These are phyloP conservation scores for Lagopus muta DNA, from an alignment of 2,113 vertebrate species.

Conservation along the genomic window DNA sequence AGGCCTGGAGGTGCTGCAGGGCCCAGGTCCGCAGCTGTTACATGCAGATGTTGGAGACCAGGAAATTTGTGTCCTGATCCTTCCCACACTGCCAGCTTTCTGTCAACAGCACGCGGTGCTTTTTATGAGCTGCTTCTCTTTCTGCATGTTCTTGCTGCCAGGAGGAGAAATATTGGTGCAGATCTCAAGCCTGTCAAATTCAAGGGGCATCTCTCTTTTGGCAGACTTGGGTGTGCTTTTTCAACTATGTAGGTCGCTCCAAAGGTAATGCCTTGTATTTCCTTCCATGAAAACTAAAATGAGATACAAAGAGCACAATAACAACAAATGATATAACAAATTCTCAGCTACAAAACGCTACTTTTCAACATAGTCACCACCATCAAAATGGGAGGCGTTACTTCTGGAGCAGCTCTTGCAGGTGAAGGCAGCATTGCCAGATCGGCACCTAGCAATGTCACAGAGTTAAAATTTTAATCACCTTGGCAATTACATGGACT, in stretches of 20 bases:
- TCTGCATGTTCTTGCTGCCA: background rate
- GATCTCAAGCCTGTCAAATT: background rate
- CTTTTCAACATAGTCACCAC: too few species aligned
- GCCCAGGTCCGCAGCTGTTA: background rate
- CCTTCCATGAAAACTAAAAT: too few species aligned
- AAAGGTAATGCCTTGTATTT: too few species aligned
- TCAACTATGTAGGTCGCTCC: background rate
- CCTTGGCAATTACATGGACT: background rate
- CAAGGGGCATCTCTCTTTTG: background rate
- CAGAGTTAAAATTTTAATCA: background rate
- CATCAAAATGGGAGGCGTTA: background rate
- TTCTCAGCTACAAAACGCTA: too few species aligned
- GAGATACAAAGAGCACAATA: too few species aligned
- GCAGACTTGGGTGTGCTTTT: rapidly evolving
- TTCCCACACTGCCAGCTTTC: background rate
- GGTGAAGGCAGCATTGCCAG: background rate
- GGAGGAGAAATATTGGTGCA: background rate
- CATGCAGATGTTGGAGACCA: background rate
- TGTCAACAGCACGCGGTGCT: background rate
- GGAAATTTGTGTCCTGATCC: background rate
- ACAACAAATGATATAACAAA: background rate
- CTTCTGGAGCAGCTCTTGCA: background rate
- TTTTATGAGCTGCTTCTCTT: background rate
- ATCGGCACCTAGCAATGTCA: background rate
- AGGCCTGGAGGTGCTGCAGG: background rate